Evolutionary conservation across 2,888 invertebrate genomes (phyloP).

Genomic region (Elysia crispata): DNA sequence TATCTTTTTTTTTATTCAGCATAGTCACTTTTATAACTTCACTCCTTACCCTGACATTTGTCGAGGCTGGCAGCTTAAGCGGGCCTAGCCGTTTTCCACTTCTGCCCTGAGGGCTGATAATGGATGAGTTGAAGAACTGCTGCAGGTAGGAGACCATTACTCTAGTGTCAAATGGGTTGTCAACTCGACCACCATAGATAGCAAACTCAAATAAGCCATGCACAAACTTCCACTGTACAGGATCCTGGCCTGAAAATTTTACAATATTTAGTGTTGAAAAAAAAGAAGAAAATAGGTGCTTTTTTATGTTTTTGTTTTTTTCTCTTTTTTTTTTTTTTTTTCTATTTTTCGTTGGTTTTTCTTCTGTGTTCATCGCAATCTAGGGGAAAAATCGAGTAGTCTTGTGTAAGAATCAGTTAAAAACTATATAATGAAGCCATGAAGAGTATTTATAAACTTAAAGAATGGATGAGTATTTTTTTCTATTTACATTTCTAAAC

Average conservation of each 20-base stretch:
- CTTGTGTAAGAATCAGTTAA: no score
- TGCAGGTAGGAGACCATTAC: constrained; percentile 84
- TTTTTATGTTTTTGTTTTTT: no score
- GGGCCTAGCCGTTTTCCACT: constrained; percentile 81
- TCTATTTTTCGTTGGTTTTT: no score
- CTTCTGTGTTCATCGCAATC: no score
- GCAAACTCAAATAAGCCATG: constrained; percentile 88
- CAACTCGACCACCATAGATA: constrained; percentile 91
- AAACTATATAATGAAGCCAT: background rate
- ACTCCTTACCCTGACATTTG: constrained; percentile 79
- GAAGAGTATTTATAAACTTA: background rate
- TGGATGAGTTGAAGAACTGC: constrained; percentile 76
- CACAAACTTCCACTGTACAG: constrained; percentile 85
- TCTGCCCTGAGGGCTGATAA: constrained; percentile 77
- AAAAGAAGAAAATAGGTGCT: no score
- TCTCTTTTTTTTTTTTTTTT: no score
- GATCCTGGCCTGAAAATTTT: constrained; percentile 61
- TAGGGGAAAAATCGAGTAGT: no score
- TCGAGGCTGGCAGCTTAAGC: constrained; percentile 80
- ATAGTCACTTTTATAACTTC: no score
- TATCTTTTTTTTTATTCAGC: no score
- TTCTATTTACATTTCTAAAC: no score
- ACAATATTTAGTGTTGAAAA: background rate
- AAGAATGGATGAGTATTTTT: background rate
- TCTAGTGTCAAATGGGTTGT: constrained; percentile 85